Evolutionary conservation across 1,140 invertebrate species (phyloP), one percentile per base, ranked within the genome.

Genomic region (Cataglyphis hispanica): DNA sequence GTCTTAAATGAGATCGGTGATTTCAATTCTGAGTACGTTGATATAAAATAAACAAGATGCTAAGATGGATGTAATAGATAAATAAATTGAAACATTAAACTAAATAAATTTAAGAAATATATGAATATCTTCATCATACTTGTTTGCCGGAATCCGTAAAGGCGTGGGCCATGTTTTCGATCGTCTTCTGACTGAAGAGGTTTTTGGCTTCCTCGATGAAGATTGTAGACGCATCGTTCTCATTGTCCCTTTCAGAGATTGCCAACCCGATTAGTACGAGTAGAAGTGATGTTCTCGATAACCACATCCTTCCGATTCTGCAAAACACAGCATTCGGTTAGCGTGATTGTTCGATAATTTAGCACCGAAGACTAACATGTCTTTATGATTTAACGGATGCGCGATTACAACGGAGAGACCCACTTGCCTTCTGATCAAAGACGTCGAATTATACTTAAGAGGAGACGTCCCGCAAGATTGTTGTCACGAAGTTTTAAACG

Each of bases 141-240:
- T 93, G 92, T 81, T 93, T 93, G 40, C 91, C 92, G 10, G 89
- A 78, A 74, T 93, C 92, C 75, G 93, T 90, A 63, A 95, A 94
- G 40, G 93, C 92, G 8, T 86, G 93, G 6, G 93, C 92, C 31
- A 94, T 86, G 34, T 91, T 92, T 19, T 94, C 75, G 16, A 91
- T 91, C 25, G 94, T 92, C 63, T 92, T 93, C 56, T 94, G 91
- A 31, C 91, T 76, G 63, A 95, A 93, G 16, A 95, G 88, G 1
- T 92, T 90, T 31, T 91, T 91, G 0, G 94, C 94, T 6, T 92
- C 94, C 70, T 95, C 94, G 46, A 94, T 88, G 46, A 95, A 95
- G 1, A 89, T 70, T 87, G 4, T n/a, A n/a, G 94, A 92, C 7
- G 91, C 86, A 43, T 94, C 94, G 27, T 84, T 78, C 11, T 93